Percentiles rank a stretch among this genome's conserved stretches.
Evolutionary conservation across 2,888 invertebrate species (phyloP).

Genomic region (Pantelozetes paolii): DNA sequence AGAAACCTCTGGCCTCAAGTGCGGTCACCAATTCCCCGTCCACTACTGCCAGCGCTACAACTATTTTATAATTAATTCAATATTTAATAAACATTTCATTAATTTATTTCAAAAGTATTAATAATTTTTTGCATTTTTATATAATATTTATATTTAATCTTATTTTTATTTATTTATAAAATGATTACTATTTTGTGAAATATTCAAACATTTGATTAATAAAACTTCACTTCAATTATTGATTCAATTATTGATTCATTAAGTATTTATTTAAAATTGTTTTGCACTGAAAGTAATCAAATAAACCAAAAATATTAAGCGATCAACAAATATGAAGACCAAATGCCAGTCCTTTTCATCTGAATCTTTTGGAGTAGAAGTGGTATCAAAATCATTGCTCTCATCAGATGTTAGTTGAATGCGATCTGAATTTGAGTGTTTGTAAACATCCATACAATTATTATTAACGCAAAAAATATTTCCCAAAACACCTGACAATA

Average conservation of each 20-base stretch:
- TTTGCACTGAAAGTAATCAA: conserved; percentile 21
- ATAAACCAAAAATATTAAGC: conserved; percentile 18
- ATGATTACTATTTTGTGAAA: too few relatives aligned
- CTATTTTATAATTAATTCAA: neutral
- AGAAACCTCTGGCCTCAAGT: neutral
- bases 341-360: conserved; percentile 6
- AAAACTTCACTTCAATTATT: too few relatives aligned
- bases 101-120: neutral
- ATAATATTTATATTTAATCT: neutral
- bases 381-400: neutral
- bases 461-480: neutral
- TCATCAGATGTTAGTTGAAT: conserved; percentile 15
- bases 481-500: conserved; percentile 9
- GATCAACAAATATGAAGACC: conserved; percentile 6
- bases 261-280: conserved; percentile 4
- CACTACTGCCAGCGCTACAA: neutral
- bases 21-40: neutral
- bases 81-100: neutral
- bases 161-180: neutral
- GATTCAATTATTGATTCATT: neutral
- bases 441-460: neutral
- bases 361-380: neutral
- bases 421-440: conserved; percentile 15
- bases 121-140: neutral
- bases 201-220: too few relatives aligned